phyloP scores from a whole-genome alignment of 2,113 vertebrate species.

The Chascanopsetta lugubris region DNA sequence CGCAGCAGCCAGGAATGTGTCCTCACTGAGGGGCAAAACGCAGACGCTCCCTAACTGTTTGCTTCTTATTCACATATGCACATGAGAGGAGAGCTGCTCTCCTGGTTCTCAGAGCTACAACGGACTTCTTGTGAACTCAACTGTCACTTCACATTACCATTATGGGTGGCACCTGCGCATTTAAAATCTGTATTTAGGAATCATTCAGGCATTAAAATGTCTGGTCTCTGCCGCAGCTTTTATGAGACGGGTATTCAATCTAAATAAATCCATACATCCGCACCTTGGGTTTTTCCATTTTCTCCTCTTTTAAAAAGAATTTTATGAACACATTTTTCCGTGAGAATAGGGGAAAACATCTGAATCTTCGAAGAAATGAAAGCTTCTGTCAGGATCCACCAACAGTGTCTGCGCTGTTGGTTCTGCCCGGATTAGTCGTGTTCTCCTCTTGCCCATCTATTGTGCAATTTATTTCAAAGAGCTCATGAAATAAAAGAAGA shows the following conservation, averaged over 20 bases:
- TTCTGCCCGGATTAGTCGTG: conserved; percentile 25
- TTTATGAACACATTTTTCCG: conserved; percentile 29
- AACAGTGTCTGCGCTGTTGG: conserved; percentile 22
- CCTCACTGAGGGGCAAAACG: conserved; percentile 53
- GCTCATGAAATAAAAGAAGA: conserved; percentile 23
- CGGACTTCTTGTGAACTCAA: conserved; percentile 44
- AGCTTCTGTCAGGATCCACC: conserved; percentile 18
- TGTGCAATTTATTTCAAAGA: conserved; percentile 38
- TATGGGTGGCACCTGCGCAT: conserved; percentile 61
- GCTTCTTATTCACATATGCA: conserved; percentile 64
- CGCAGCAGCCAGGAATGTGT: conserved; percentile 68
- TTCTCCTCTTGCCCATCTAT: conserved; percentile 15
- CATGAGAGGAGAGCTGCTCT: conserved; percentile 29
- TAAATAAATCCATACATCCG: conserved; percentile 8
- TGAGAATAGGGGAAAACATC: conserved; percentile 11
- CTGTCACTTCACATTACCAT: conserved; percentile 59
- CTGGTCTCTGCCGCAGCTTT: background rate
- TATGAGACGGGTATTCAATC: conserved; percentile 7
- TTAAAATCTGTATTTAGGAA: conserved; percentile 23
- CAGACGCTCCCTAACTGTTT: conserved; percentile 40
- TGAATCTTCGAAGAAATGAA: conserved; percentile 28
- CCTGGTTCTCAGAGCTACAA: conserved; percentile 31
- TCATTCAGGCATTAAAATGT: conserved; percentile 13
- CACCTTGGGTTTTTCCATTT: background rate
- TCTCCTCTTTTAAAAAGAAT: background rate